Conservation (phyloP, 92 coral and sea anemone species). For the Epizoanthus ramosus region DNA sequence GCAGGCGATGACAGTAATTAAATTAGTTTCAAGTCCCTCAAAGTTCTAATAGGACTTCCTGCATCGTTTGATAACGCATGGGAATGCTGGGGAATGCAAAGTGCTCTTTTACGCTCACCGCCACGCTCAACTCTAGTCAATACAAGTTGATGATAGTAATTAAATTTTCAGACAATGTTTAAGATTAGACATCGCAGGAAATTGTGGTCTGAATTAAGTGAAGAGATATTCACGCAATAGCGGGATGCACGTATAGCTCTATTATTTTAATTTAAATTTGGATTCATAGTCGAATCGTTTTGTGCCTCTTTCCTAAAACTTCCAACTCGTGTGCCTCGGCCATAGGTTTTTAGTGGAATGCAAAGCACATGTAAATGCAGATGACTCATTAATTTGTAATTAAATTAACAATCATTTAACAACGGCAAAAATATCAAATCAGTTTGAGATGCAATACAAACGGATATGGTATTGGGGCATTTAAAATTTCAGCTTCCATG, state of each 20-base stretch:
- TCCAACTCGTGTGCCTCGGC: background rate
- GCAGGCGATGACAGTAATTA: constrained; percentile 44
- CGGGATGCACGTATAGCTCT: background rate
- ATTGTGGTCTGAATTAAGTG: background rate
- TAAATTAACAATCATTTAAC: background rate
- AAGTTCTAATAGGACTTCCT: constrained; percentile 7
- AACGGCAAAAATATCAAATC: no score
- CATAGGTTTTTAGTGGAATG: background rate
- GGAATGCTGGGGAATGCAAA: background rate
- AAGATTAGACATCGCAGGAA: background rate
- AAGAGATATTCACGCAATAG: background rate
- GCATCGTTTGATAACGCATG: constrained; percentile 24
- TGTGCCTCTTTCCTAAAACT: background rate
- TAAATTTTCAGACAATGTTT: constrained; percentile 28
- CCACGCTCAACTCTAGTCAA: background rate
- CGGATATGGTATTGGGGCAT: no score
- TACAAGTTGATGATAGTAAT: constrained; percentile 33
- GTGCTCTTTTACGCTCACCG: background rate
- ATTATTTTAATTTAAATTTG: background rate
- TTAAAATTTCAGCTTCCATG: no score
- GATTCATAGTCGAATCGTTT: no score
- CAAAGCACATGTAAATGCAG: background rate
- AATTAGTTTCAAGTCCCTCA: constrained; percentile 31
- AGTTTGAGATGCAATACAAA: no score
- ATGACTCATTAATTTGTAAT: background rate